Evolutionary conservation across 2,888 invertebrate genomes (phyloP).

Genomic region (Baccha elongata): DNA sequence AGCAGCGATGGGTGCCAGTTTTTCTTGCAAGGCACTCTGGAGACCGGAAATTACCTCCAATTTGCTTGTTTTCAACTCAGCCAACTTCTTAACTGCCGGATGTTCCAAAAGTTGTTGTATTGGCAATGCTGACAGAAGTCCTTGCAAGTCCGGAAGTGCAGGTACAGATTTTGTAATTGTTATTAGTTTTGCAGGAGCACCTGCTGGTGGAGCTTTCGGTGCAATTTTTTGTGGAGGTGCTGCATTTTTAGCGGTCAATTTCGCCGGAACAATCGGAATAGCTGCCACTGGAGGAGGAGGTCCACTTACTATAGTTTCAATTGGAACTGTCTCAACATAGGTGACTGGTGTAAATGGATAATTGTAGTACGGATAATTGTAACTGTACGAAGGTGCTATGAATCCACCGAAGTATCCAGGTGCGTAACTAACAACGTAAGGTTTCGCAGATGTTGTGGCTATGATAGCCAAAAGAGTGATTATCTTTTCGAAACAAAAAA

Average conservation of each 20-base stretch:
- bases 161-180: conserved; percentile 31
- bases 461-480: conserved; percentile 61
- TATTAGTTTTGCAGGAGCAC: conserved; percentile 23
- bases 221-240: conserved; percentile 3
- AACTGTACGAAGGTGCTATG: conserved; percentile 31
- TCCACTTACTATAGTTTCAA: conserved; percentile 29
- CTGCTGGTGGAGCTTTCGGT: conserved; percentile 10
- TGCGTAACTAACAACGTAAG: conserved; percentile 37
- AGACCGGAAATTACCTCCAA: conserved; percentile 46
- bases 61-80: conserved; percentile 50
- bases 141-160: conserved; percentile 42
- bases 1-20: conserved; percentile 57
- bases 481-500: conserved; percentile 22
- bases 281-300: conserved; percentile 23
- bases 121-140: conserved; percentile 51
- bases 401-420: conserved; percentile 44
- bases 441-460: conserved; percentile 57
- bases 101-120: conserved; percentile 55
- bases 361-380: conserved; percentile 47
- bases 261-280: conserved; percentile 50
- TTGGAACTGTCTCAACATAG: conserved; percentile 56
- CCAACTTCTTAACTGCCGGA: conserved; percentile 50
- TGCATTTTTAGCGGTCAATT: conserved; percentile 34
- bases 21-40: conserved; percentile 43
- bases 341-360: conserved; percentile 61